Percentiles rank a stretch among this genome's conserved stretches.
Evolutionary conservation across 1,140 invertebrate genomes (phyloP).

Genomic region (Parasteatoda tepidariorum): DNA sequence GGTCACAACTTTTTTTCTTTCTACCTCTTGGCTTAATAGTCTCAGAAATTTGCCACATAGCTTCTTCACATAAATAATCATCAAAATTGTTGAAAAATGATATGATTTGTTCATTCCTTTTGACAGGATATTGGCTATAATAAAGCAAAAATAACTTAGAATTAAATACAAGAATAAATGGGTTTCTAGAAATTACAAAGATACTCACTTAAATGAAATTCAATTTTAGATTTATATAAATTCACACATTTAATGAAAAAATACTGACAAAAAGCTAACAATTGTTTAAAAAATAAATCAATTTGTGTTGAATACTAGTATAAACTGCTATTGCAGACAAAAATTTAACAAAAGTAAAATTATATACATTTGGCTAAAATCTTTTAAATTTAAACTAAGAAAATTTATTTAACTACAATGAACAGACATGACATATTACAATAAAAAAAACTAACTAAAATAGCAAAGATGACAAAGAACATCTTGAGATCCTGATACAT

Average conservation of each 20-base stretch:
- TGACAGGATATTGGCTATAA: constrained; percentile 64
- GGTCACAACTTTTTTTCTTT: constrained; percentile 55
- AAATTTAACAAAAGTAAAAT: too few relatives aligned
- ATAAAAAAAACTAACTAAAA: too few relatives aligned
- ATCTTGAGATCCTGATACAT: too few relatives aligned
- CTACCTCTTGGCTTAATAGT: constrained; percentile 89
- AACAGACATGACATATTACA: too few relatives aligned
- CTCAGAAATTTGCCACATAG: constrained; percentile 98
- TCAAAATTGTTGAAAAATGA: constrained; percentile 97
- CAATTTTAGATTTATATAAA: not conserved
- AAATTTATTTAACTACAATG: too few relatives aligned
- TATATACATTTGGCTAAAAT: too few relatives aligned
- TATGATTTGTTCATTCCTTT: constrained; percentile 86
- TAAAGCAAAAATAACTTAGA: not conserved
- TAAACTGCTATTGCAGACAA: too few relatives aligned
- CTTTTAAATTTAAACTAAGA: too few relatives aligned
- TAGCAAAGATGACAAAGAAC: too few relatives aligned
- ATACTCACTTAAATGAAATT: not conserved
- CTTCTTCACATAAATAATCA: constrained; percentile 93
- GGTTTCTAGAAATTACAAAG: not conserved
- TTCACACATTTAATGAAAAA: not conserved
- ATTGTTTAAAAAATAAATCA: not conserved
- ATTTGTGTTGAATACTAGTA: too few relatives aligned
- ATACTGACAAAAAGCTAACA: not conserved
- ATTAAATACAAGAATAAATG: too few relatives aligned